Base-by-base conservation (phyloP, 2,888 invertebrate species). In the Drosophila anomelani region DNA sequence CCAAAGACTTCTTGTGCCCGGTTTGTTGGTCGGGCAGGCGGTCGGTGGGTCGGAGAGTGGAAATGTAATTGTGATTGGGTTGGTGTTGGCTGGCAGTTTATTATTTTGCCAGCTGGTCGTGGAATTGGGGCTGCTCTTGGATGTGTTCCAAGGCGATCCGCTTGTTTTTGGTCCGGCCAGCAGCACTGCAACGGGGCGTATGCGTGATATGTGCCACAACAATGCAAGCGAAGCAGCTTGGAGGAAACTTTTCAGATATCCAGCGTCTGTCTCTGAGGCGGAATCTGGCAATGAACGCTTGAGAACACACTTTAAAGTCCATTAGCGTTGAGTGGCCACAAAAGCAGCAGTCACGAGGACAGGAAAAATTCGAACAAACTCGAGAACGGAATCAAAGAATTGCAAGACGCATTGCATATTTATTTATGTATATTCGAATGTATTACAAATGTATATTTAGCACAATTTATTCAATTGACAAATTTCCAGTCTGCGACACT, bases 241-340 rank as follows among this genome's bases (percentile, higher is more conserved):
- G n/a, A 17, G 39, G 36, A 29, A 76, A 76, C 66, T 76, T 61
- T 46, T 47, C 51, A 62, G 57, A 64, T 43, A 68, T 29, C 71
- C 75, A 59, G 43, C 60, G 59, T 58, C 44, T 47, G 67, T 39
- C 34, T 56, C 29, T 36, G 56, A 59, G 47, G 34, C 41, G 58
- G 55, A 67, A 53, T 61, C 71, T 72, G 74, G 55, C 74, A 76
- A 39, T 63, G 72, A 72, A 74, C 68, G 78, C 85, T 78, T 70
- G 75, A 89, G 63, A 85, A 85, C 75, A 88, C 78, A 89, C 88
- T 88, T 88, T 90, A 88, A 88, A 88, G 88, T 88, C 88, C 88
- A 88, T 88, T 88, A 88, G 84, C 72, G 81, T 77, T 79, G 70
- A 85, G 82, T 81, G 72, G 77, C 70, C 64, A 44, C 67, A 76